Conservation (phyloP, 2,797 vertebrate genomes). For the Arremon aurantiirostris region DNA sequence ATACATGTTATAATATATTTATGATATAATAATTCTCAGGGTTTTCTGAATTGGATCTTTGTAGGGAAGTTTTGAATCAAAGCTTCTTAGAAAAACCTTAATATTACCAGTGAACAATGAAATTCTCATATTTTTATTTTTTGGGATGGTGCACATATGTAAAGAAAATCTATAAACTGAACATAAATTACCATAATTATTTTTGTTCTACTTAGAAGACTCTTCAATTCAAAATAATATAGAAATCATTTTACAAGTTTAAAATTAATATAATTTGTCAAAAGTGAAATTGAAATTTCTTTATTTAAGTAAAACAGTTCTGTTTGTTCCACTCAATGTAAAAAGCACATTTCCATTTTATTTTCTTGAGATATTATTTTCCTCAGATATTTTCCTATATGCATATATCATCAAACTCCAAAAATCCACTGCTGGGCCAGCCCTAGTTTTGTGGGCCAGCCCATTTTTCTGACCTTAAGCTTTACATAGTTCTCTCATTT, state of each 20-base stretch:
- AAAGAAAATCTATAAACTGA: neutral
- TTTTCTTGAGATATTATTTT: neutral
- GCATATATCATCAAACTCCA: neutral
- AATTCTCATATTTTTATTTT: neutral
- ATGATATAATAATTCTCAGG: neutral
- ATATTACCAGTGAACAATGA: neutral
- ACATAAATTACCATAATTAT: neutral
- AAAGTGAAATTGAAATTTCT: neutral
- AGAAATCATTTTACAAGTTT: neutral
- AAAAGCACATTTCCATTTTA: neutral
- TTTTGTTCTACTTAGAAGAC: neutral
- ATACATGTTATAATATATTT: neutral
- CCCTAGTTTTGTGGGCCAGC: neutral
- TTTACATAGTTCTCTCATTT: neutral
- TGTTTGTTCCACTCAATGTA: accelerated
- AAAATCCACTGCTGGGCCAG: neutral
- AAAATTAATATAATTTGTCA: neutral
- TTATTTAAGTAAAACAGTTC: neutral
- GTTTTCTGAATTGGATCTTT: neutral
- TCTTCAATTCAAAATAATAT: neutral
- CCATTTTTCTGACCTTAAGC: neutral
- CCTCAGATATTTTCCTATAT: neutral
- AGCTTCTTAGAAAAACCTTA: neutral
- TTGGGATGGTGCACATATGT: accelerated
- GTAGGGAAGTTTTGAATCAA: neutral